Evolutionary conservation across 2,797 vertebrate species (phyloP).

Genomic region (Lagorchestes hirsutus): DNA sequence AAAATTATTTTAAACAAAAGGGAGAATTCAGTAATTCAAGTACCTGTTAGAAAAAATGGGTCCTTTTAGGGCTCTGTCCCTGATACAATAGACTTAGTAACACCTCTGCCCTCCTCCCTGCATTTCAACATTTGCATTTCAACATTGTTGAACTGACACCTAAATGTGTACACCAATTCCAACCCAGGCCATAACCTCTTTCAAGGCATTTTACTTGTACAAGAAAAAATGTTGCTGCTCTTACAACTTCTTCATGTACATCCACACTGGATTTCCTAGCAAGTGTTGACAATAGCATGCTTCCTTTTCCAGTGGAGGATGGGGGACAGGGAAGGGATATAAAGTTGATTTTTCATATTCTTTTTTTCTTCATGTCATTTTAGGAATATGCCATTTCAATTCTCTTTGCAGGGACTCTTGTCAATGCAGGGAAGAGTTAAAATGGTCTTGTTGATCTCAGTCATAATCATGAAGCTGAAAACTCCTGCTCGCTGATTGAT

Average conservation of each 20-base stretch:
- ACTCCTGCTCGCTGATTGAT: constrained; percentile 86
- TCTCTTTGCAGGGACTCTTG: background rate
- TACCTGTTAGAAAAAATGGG: background rate
- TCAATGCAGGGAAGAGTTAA: constrained; percentile 68
- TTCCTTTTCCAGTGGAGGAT: background rate
- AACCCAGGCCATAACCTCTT: background rate
- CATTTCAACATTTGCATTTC: background rate
- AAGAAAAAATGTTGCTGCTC: background rate
- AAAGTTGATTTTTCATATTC: accelerated
- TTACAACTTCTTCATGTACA: background rate
- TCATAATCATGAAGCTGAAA: constrained; percentile 68
- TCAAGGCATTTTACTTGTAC: background rate
- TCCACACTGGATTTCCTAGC: background rate
- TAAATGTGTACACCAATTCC: background rate
- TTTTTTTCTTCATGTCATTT: accelerated
- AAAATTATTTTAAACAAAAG: background rate
- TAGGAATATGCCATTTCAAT: background rate
- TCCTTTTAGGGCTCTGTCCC: background rate
- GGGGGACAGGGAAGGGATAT: background rate
- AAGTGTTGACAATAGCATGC: background rate
- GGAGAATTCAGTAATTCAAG: background rate
- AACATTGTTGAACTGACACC: background rate
- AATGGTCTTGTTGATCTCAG: constrained; percentile 64
- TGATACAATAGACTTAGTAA: background rate
- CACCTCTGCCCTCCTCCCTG: background rate